Percentiles rank a stretch among this genome's conserved stretches.
These are phyloP conservation scores for Spheniscus mendiculus DNA, from an alignment of 2,113 vertebrate species.

Conservation along the genomic window DNA sequence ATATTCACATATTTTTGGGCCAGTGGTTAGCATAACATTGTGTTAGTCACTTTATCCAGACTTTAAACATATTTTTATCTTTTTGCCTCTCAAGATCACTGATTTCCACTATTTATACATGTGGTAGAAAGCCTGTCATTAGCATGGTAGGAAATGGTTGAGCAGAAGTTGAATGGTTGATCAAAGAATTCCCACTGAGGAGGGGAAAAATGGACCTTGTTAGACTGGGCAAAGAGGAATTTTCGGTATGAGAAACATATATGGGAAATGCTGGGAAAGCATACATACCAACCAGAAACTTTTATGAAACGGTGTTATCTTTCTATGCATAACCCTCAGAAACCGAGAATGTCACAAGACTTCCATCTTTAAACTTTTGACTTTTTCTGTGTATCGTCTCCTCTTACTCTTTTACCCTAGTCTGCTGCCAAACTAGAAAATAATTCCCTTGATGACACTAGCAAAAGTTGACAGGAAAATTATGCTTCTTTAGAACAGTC, in stretches of 20 bases:
- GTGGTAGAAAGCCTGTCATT: neutral
- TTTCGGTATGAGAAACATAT: neutral
- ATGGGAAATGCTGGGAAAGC: neutral
- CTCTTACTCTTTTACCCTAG: neutral
- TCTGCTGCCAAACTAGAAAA: neutral
- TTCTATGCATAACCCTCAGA: neutral
- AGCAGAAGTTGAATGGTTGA: neutral
- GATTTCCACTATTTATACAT: neutral
- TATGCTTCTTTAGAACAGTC: neutral
- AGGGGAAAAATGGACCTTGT: neutral
- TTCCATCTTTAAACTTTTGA: neutral
- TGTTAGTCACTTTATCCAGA: neutral
- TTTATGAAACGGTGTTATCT: rapidly evolving
- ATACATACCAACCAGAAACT: neutral
- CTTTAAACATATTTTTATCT: neutral
- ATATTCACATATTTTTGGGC: neutral
- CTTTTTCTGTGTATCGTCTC: neutral
- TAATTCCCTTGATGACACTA: neutral
- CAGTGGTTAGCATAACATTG: neutral
- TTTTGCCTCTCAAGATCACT: neutral
- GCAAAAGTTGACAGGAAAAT: neutral
- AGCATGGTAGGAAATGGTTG: neutral
- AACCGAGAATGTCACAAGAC: neutral
- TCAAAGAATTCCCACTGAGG: neutral
- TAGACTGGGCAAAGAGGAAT: neutral